A percentile compares a stretch with the other conserved stretches of the same genome.
Conservation (phyloP, 2,797 vertebrate genomes). For the Microcaecilia unicolor region DNA sequence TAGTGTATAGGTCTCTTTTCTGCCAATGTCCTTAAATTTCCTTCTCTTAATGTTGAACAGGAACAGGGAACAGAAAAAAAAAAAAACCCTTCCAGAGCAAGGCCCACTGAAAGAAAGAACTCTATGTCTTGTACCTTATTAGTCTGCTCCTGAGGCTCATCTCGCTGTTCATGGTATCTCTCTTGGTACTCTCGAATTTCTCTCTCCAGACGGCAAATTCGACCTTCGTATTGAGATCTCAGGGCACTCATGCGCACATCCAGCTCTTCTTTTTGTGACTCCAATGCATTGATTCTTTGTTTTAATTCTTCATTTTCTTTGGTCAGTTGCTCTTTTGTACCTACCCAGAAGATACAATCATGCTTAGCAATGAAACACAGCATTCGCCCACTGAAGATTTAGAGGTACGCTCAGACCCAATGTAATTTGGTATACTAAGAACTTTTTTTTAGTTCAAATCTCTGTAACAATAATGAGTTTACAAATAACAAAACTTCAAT, state of each 20-base stretch:
- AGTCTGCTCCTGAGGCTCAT: slow-evolving; percentile 74
- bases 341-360: no score
- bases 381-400: no score
- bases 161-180: slow-evolving; percentile 80
- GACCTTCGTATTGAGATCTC: slow-evolving; percentile 92
- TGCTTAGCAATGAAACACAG: no score
- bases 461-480: no score
- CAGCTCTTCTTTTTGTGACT: slow-evolving; percentile 82
- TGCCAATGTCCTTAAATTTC: no score
- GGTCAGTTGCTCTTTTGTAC: slow-evolving; percentile 71
- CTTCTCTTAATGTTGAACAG: fast-evolving
- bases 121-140: slow-evolving; percentile 5
- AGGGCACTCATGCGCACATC: slow-evolving; percentile 88
- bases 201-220: slow-evolving; percentile 83
- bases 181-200: slow-evolving; percentile 90
- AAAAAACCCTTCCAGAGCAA: no score
- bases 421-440: no score
- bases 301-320: slow-evolving; percentile 90
- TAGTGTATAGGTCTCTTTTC: no score
- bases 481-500: no score
- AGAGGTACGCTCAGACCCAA: no score
- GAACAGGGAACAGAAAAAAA: no score
- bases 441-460: no score
- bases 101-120: neutral
- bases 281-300: slow-evolving; percentile 55